Base-by-base conservation (phyloP, 2,797 vertebrate genomes). In the Gadopsis marmoratus region DNA sequence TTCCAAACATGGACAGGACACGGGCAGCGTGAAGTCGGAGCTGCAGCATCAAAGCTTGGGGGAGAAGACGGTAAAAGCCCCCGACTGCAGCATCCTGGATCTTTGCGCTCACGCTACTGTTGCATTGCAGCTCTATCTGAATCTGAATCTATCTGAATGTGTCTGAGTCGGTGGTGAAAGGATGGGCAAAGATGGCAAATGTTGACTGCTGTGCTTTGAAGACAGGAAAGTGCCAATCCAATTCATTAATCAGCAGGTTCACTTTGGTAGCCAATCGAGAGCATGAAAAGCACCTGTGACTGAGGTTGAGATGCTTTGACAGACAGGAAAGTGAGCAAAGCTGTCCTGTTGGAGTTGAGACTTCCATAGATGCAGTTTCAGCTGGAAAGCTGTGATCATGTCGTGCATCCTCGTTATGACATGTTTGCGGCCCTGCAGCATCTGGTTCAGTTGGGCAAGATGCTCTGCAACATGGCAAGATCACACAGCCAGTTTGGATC, bases 321-420 rank as follows among this genome's bases (percentile, higher is more conserved):
- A 83, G 37, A 79, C 74, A 83, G 80, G 23, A 81, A 85, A 81
- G 67, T 81, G 66, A 47, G 9, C 58, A 62, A 83, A 71, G 65
- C 61, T 72, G 21, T 78, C 59, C 58, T 76, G 70, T 81, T 79
- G 2, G 41, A 83, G 23, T 50, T 81, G 73, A 5, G 0, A 82
- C 72, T 3, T 76, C 78, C 74, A 82, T n/a, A 76, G 14, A 33
- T 74, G 14, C 0, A 66, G 31, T 87, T 87, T 85, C 29, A 1
- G 58, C 74, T 80, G 79, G 37, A 85, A 78, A 81, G 58, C 29
- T 7, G 63, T 83, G 68, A 82, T 77, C 60, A 0, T 45, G 35
- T 87, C 12, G 5, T 29, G 76, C 65, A 78, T 75, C 53, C 58
- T 54, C 0, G 45, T 64, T 56, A 81, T 81, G 59, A 84, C 66